Evolutionary conservation across 2,797 vertebrate species (phyloP), one percentile per base, ranked within the genome.

Genomic region (Periparus ater): DNA sequence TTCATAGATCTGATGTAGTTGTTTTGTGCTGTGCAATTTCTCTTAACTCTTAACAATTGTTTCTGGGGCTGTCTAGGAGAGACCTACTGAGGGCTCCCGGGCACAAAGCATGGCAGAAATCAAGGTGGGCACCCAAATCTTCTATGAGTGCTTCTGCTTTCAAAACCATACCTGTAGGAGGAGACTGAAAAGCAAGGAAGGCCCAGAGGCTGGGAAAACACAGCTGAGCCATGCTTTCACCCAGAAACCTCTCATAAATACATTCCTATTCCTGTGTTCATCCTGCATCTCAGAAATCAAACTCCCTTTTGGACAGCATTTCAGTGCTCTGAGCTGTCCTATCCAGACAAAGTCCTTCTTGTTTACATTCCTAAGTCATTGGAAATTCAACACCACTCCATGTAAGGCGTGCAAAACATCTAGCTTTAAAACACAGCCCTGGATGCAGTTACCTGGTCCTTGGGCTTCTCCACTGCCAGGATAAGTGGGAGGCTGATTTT

Each of bases 391-490:
- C 26, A 73, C 5, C 61, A 34, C 17, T 76, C 65, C 20, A 50
- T 22, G 22, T 38, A 62, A 55, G 53, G 50, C 0, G 0, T 47
- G 16, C 63, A 85, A 89, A 85, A 89, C 21, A 54, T 55, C 34
- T 40, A 38, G 22, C n/a, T 91, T 93, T 78, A 57, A 93, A 94
- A 84, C 55, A 58, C 68, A 81, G 58, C 50, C 68, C 77, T 73
- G 91, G n/a, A 32, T 22, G 9, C 63, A 81, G 73, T 36, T 78
- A 84, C 68, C 81, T 63, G 81, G 55, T 79, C 60, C 65, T 95
- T 95, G 47, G 95, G 57, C 25, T 93, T 83, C 73, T 88, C 61
- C 61, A 83, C 58, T 84, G 76, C 36, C 71, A 92, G 71, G 40
- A 40, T 54, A 90, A 91, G 65, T 57, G 61, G 70, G 25, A 86